phyloP scores from a whole-genome alignment of 2,888 invertebrate species.

The Amiota communis region DNA sequence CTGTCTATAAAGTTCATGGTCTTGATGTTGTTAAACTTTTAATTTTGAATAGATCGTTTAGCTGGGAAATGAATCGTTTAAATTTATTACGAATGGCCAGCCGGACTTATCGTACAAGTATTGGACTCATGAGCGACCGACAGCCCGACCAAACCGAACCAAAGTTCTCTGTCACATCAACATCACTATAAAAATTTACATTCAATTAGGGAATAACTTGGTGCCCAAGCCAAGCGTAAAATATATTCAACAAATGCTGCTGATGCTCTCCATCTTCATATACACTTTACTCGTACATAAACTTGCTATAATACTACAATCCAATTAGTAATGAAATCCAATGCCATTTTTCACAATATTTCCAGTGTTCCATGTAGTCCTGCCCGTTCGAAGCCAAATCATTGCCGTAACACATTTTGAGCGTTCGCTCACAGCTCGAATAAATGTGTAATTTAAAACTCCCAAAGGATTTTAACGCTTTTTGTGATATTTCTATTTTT shows the following conservation, averaged over 20 bases:
- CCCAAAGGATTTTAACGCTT: conserved; percentile 5
- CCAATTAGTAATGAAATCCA: conserved; percentile 16
- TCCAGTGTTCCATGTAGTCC: not conserved
- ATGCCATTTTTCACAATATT: not conserved
- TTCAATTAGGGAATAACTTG: conserved; percentile 1
- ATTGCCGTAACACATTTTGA: conserved; percentile 13
- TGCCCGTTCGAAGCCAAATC: conserved; percentile 3
- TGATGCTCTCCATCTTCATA: no score
- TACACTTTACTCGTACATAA: not conserved
- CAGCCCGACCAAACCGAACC: not conserved
- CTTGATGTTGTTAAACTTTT: no score
- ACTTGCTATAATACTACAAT: not conserved
- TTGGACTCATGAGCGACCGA: no score
- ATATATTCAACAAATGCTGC: conserved; percentile 11
- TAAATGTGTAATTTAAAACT: conserved; percentile 12
- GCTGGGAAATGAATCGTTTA: no score
- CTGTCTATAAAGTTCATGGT: no score
- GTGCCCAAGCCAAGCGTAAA: not conserved
- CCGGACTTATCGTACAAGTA: no score
- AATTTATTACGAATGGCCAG: no score
- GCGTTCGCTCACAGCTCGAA: not conserved
- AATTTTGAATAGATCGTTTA: no score
- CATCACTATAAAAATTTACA: conserved; percentile 12
- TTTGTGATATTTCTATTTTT: conserved; percentile 2
- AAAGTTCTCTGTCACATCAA: not conserved